Evolutionary conservation across 2,888 invertebrate genomes (phyloP).

Genomic region (Dynastes maya): DNA sequence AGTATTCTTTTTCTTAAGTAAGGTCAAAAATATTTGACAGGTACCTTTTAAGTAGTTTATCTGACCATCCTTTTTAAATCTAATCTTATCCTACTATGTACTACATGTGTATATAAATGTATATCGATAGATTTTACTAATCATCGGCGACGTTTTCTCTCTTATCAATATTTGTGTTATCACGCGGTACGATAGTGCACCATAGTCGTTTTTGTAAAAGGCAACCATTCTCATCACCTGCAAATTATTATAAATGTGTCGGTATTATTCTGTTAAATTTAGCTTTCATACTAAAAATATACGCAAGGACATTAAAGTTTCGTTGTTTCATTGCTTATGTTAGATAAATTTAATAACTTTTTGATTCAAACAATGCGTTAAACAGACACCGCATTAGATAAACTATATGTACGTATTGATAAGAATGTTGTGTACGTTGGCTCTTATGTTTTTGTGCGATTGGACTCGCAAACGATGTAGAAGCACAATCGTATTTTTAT

Average conservation of each 20-base stretch:
- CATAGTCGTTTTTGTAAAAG: no score
- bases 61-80: background rate
- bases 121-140: background rate
- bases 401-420: conserved; percentile 12
- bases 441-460: background rate
- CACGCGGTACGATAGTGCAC: conserved; percentile 3
- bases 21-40: no score
- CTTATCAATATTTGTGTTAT: conserved; percentile 22
- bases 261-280: background rate
- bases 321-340: background rate
- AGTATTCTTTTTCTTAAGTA: no score
- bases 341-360: conserved; percentile 5
- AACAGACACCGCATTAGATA: conserved; percentile 1
- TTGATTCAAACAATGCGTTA: conserved; percentile 24
- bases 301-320: background rate
- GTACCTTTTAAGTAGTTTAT: no score
- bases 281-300: conserved; percentile 1
- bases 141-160: background rate
- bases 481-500: background rate
- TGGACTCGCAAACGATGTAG: background rate
- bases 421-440: background rate
- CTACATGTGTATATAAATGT: background rate
- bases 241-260: background rate
- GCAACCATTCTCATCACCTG: background rate
- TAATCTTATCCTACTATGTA: background rate